Evolutionary conservation across 2,797 vertebrate species (phyloP).

Genomic region (Sebastes taczanowskii): DNA sequence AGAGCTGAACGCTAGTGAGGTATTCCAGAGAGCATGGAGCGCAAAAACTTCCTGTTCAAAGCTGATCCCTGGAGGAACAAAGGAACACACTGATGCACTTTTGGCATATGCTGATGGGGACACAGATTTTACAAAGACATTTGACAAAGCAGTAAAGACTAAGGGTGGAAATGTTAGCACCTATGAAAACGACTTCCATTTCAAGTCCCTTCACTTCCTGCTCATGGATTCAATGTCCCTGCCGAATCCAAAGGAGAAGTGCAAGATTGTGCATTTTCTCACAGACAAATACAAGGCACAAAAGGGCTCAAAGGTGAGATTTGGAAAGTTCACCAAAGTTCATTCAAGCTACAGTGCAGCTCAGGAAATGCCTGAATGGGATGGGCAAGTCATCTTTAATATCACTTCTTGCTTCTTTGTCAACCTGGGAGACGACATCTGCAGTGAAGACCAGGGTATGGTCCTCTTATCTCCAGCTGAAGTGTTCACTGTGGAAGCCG

Average conservation of each 20-base stretch:
- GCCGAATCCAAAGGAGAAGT: background rate
- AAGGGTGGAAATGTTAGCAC: slow-evolving; percentile 36
- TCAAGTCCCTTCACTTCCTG: slow-evolving; percentile 74
- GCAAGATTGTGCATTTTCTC: background rate
- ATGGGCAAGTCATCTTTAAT: fast-evolving
- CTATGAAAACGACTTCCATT: slow-evolving; percentile 57
- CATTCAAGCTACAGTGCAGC: fast-evolving
- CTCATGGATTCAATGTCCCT: slow-evolving; percentile 64
- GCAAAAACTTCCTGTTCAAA: fast-evolving
- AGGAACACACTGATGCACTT: slow-evolving; percentile 55
- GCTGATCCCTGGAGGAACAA: background rate
- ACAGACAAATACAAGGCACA: fast-evolving
- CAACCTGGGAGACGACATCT: slow-evolving; percentile 14
- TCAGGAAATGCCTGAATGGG: fast-evolving
- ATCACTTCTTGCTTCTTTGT: slow-evolving; percentile 68
- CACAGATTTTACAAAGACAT: fast-evolving
- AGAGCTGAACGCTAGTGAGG: slow-evolving; percentile 8
- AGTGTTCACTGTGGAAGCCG: slow-evolving; percentile 53
- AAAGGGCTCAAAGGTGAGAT: slow-evolving; percentile 44
- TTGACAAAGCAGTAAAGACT: slow-evolving; percentile 35
- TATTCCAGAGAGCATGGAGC: slow-evolving; percentile 24
- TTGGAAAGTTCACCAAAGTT: slow-evolving; percentile 48
- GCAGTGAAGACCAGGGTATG: fast-evolving
- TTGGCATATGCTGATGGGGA: fast-evolving
- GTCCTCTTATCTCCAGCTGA: slow-evolving; percentile 69